Conservation (phyloP, 2,797 vertebrate species). For the Lepilemur septentrionalis region DNA sequence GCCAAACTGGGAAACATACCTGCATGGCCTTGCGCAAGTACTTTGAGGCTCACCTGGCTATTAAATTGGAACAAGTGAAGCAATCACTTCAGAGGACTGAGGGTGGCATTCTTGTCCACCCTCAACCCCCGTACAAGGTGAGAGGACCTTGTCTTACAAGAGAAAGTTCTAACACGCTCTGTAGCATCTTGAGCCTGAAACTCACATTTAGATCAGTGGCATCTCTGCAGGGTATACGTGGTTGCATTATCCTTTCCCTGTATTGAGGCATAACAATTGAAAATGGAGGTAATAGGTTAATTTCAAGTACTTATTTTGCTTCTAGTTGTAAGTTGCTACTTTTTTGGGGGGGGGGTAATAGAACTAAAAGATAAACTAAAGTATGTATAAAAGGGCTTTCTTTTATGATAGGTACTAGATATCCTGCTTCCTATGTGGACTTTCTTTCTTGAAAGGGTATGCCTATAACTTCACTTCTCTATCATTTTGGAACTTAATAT, state of each 20-base stretch:
- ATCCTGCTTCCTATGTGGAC: not conserved
- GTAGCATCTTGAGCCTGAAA: not conserved
- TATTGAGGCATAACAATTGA: not conserved
- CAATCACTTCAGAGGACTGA: slow-evolving; percentile 98
- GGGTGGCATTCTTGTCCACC: slow-evolving; percentile 95
- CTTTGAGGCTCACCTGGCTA: slow-evolving; percentile 98
- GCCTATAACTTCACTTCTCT: not conserved
- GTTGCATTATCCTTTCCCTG: not conserved
- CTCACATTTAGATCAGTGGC: not conserved
- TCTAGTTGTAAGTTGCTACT: not conserved
- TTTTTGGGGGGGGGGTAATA: not conserved
- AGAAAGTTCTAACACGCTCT: accelerated
- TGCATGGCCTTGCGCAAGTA: slow-evolving; percentile 99
- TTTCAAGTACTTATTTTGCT: slow-evolving; percentile 37
- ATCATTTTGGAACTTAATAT: slow-evolving; percentile 4
- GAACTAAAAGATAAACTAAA: not conserved
- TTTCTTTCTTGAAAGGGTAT: not conserved
- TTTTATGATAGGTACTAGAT: not conserved
- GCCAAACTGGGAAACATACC: slow-evolving; percentile 98
- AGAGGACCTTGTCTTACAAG: slow-evolving; percentile 22
- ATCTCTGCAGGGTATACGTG: not conserved
- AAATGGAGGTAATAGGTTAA: not conserved
- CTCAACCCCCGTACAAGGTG: slow-evolving; percentile 98
- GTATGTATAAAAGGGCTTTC: not conserved
- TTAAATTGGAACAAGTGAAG: slow-evolving; percentile 99